These are phyloP conservation scores for Pseudomyrmex dendroicus DNA, from an alignment of 1,140 invertebrate species.

Conservation along the genomic window DNA sequence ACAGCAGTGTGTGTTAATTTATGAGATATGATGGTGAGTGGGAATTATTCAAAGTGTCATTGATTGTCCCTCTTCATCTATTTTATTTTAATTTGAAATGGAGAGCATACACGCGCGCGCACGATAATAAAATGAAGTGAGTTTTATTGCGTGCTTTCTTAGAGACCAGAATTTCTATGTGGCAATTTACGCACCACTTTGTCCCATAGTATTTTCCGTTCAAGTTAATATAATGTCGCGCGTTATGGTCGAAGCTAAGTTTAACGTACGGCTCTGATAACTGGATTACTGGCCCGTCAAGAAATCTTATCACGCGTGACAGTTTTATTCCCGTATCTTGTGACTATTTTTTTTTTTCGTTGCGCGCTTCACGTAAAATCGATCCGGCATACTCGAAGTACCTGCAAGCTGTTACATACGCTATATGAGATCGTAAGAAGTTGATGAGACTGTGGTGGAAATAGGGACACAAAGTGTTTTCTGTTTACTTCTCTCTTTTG, in stretches of 20 bases:
- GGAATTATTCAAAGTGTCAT: background rate
- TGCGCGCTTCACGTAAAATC: background rate
- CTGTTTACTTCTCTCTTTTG: background rate
- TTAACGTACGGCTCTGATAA: background rate
- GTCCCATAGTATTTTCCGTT: background rate
- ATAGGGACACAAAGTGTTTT: background rate
- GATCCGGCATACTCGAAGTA: conserved; percentile 13
- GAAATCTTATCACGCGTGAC: conserved; percentile 33
- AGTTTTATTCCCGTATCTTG: conserved; percentile 16
- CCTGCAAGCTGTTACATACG: conserved; percentile 31
- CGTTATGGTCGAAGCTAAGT: background rate
- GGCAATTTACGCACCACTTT: background rate
- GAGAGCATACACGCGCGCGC: no score
- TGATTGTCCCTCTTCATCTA: background rate
- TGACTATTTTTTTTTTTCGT: conserved; percentile 25
- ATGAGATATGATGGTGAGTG: background rate
- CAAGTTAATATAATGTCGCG: conserved; percentile 6
- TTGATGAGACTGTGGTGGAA: background rate
- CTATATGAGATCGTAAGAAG: conserved; percentile 26
- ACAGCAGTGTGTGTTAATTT: background rate
- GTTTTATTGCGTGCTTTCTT: background rate
- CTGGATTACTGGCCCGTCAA: background rate
- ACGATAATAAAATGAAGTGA: background rate
- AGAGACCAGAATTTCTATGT: background rate
- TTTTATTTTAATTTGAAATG: background rate